phyloP scores from a whole-genome alignment of 2,797 vertebrate species.

The Lepilemur septentrionalis region DNA sequence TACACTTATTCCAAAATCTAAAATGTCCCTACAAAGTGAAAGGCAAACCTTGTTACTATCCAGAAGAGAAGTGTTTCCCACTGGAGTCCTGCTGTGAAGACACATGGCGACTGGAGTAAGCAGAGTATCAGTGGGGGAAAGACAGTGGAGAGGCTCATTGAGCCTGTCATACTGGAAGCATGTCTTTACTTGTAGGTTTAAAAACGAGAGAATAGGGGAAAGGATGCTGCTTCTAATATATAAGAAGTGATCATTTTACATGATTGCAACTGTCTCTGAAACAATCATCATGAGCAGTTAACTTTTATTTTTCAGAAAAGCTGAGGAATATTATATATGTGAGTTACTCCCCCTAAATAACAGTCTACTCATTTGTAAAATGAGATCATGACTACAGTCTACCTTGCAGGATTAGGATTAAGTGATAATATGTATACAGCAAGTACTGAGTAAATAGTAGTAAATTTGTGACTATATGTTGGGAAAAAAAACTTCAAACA shows the following conservation, averaged over 20 bases:
- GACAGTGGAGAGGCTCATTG: not conserved
- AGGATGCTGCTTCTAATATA: not conserved
- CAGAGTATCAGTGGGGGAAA: accelerated
- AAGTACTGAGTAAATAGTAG: not conserved
- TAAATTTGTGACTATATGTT: not conserved
- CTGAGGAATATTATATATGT: not conserved
- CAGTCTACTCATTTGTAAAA: not conserved
- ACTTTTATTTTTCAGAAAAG: conserved; percentile 48
- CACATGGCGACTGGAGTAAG: not conserved
- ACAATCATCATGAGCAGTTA: not conserved
- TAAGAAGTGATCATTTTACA: conserved; percentile 30
- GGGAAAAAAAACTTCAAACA: not conserved
- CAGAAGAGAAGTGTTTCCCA: not conserved
- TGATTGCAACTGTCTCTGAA: not conserved
- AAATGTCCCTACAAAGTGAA: conserved; percentile 1
- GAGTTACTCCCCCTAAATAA: not conserved
- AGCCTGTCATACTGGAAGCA: not conserved
- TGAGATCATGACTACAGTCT: not conserved
- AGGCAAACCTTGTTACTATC: not conserved
- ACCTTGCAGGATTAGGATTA: not conserved
- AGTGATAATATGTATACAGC: not conserved
- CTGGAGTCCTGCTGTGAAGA: not conserved
- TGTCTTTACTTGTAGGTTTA: not conserved
- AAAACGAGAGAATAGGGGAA: not conserved
- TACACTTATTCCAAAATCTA: not conserved